phyloP scores from a whole-genome alignment of 2,888 invertebrate species.

The Drosophila cognata region DNA sequence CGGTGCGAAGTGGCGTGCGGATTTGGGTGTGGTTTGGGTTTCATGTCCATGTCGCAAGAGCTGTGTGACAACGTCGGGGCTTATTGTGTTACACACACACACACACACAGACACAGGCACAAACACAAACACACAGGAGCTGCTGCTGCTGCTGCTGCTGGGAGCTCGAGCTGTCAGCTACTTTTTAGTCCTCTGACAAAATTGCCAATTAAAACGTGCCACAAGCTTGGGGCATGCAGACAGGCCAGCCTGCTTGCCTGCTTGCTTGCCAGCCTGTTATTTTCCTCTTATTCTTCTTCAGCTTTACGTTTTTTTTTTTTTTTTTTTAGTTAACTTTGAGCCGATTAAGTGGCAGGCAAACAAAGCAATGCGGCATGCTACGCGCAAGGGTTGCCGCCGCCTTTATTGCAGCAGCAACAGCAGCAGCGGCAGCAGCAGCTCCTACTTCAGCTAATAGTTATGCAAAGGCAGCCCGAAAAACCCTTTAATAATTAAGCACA shows the following conservation, averaged over 20 bases:
- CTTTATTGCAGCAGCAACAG: constrained; percentile 8
- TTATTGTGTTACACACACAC: constrained; percentile 76
- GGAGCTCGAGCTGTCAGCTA: constrained; percentile 62
- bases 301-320: constrained; percentile 17
- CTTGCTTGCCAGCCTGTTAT: constrained; percentile 8
- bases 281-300: constrained; percentile 9
- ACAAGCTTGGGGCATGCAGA: constrained; percentile 58
- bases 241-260: neutral
- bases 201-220: constrained; percentile 80
- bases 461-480: constrained; percentile 10
- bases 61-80: constrained; percentile 50
- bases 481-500: constrained; percentile 65
- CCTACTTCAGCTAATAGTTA: constrained; percentile 46
- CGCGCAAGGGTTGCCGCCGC: constrained; percentile 11
- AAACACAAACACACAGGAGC: constrained; percentile 51
- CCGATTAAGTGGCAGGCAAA: constrained; percentile 75
- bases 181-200: constrained; percentile 64
- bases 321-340: constrained; percentile 72
- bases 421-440: neutral
- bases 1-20: constrained; percentile 11
- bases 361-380: constrained; percentile 50
- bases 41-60: constrained; percentile 60
- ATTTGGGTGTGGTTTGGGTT: constrained; percentile 22
- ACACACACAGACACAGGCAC: constrained; percentile 30
- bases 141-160: constrained; percentile 9